Conservation (phyloP, 2,888 invertebrate species). For the Sisyra nigra region DNA sequence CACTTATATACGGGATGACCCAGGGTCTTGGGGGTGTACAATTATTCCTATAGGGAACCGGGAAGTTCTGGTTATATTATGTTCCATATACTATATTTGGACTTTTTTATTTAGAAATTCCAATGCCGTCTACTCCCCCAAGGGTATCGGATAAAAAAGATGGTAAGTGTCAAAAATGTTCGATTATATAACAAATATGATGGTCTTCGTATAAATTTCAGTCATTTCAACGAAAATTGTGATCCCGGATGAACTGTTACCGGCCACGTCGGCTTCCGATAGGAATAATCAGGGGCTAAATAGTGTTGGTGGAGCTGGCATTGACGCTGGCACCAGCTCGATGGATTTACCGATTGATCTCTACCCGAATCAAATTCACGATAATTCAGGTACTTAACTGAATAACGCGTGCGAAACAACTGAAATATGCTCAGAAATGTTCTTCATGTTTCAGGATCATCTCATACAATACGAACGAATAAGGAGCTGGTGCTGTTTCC, state of each 20-base stretch:
- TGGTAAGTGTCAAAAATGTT: slow-evolving; percentile 37
- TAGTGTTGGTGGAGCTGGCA: neutral
- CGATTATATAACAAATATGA: too few relatives aligned
- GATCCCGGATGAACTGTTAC: neutral
- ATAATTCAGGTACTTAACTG: neutral
- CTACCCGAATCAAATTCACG: slow-evolving; percentile 4
- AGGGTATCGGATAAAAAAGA: slow-evolving; percentile 71
- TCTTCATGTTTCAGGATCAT: too few relatives aligned
- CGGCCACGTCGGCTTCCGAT: slow-evolving; percentile 2
- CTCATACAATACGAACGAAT: too few relatives aligned
- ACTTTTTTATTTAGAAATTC: slow-evolving; percentile 52
- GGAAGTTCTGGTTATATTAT: neutral
- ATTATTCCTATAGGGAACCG: too few relatives aligned
- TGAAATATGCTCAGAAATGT: too few relatives aligned
- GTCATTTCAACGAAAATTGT: slow-evolving; percentile 3
- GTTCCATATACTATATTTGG: neutral
- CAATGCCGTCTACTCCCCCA: slow-evolving; percentile 72
- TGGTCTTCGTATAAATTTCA: neutral
- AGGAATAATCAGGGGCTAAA: neutral
- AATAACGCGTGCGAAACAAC: too few relatives aligned
- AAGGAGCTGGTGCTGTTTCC: too few relatives aligned
- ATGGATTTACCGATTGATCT: slow-evolving; percentile 5
- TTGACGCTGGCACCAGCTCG: slow-evolving; percentile 4
- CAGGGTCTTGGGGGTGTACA: too few relatives aligned
- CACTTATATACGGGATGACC: too few relatives aligned